phyloP scores from a whole-genome alignment of 2,113 vertebrate species.

The Anolis sagrei region DNA sequence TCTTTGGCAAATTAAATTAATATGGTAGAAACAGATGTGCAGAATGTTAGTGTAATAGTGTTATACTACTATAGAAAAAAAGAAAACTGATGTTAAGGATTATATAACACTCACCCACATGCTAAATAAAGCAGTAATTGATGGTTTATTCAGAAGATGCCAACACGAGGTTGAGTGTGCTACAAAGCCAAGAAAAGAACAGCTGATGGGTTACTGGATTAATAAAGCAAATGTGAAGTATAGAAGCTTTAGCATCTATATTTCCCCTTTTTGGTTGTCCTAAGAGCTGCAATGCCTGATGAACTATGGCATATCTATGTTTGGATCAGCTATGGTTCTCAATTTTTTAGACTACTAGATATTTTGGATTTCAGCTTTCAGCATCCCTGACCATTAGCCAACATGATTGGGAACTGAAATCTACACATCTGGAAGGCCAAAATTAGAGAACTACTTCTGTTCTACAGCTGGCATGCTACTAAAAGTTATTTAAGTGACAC shows the following conservation, averaged over 20 bases:
- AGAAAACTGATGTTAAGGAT: constrained; percentile 56
- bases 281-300: too few relatives aligned
- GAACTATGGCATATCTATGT: background rate
- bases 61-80: constrained; percentile 26
- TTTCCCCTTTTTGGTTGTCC: background rate
- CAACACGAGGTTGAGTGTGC: constrained; percentile 81
- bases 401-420: too few relatives aligned
- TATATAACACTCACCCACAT: constrained; percentile 81
- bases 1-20: constrained; percentile 36
- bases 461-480: background rate
- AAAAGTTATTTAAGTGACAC: background rate
- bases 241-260: constrained; percentile 25
- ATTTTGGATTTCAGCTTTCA: too few relatives aligned
- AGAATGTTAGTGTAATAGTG: background rate
- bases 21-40: background rate
- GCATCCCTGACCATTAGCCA: too few relatives aligned
- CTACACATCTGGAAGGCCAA: too few relatives aligned
- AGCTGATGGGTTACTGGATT: constrained; percentile 73
- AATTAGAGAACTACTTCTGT: background rate
- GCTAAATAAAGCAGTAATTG: constrained; percentile 78
- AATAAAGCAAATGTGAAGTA: constrained; percentile 36
- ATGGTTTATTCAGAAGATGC: constrained; percentile 83
- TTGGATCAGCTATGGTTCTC: background rate
- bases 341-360: too few relatives aligned
- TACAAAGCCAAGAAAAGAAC: constrained; percentile 84